Evolutionary conservation across 2,888 invertebrate species (phyloP).

Genomic region (Dryobotodes eremita): DNA sequence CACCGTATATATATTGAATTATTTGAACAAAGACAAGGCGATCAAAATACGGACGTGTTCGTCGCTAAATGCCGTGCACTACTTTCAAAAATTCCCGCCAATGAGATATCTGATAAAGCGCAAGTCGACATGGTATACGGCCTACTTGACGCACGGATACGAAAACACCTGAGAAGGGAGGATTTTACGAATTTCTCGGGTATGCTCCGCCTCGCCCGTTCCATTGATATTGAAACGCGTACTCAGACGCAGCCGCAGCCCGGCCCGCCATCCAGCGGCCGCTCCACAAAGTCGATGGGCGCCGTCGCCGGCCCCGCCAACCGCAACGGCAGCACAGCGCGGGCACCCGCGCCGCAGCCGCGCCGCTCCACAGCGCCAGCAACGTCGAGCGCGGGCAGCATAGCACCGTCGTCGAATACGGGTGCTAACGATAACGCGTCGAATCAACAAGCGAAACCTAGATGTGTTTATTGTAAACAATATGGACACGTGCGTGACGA

Average conservation of each 20-base stretch:
- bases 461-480: constrained; percentile 12
- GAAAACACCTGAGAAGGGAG: not conserved
- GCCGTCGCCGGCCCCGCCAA: no score
- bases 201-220: constrained; percentile 7
- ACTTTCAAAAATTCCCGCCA: not conserved
- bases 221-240: not conserved
- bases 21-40: not conserved
- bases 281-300: not conserved
- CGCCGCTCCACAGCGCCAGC: not conserved
- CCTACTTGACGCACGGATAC: not conserved
- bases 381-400: not conserved
- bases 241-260: not conserved
- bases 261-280: not conserved
- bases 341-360: not conserved
- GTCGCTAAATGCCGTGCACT: not conserved
- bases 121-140: constrained; percentile 19
- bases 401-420: not conserved
- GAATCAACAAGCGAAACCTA: no score
- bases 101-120: not conserved
- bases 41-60: constrained; percentile 1
- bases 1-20: constrained; percentile 1
- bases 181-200: not conserved
- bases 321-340: not conserved
- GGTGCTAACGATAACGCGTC: not conserved
- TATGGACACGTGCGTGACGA: constrained; percentile 3